Evolutionary conservation across 2,888 invertebrate species (phyloP), one percentile per base, ranked within the genome.

Genomic region (Caradrina kadenii): DNA sequence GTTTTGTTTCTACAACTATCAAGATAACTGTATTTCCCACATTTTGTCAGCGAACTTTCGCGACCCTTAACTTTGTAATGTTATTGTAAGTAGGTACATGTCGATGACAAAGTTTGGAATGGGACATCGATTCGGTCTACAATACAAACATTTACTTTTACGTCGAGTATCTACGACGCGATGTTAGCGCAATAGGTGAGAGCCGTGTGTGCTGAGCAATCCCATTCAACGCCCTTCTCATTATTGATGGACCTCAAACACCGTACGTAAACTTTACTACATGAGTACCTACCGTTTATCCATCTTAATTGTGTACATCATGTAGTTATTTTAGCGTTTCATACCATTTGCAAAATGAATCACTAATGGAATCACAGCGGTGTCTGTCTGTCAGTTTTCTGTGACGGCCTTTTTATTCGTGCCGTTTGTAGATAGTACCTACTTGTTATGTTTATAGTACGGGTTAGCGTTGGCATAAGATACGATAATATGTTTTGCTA

Each of bases 141-240:
- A 69, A 71, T 63, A 60, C 67, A 70, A 84, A 73, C 61, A 65
- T 82, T 79, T 82, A 73, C 76, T 64, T 82, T 73, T 58, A 63
- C 64, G 45, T 67, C 15, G 63, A 76, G 73, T 79, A 56, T 59
- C 54, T 60, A 54, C 45, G 15, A 45, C 63, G 53, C 75, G 54
- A 53, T 56, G 45, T 65, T 64, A 62, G 63, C 61, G 58, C 59
- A 55, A 58, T 61, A 69, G 68, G 60, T 69, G 65, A 26, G 68
- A 48, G 35, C 19, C 68, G 60, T 81, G 72, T 81, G 69, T 76
- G 73, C 65, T 69, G 54, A 79, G 61, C 65, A 52, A 76, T 76
- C 69, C 39, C 39, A 68, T 64, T 71, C 63, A 39, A 53, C 63
- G 53, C 56, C 65, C 55, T 67, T 65, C 66, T 67, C 60, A 70